Evolutionary conservation across 2,113 vertebrate genomes (phyloP).

Genomic region (Stomatorhinus ivindoensis): DNA sequence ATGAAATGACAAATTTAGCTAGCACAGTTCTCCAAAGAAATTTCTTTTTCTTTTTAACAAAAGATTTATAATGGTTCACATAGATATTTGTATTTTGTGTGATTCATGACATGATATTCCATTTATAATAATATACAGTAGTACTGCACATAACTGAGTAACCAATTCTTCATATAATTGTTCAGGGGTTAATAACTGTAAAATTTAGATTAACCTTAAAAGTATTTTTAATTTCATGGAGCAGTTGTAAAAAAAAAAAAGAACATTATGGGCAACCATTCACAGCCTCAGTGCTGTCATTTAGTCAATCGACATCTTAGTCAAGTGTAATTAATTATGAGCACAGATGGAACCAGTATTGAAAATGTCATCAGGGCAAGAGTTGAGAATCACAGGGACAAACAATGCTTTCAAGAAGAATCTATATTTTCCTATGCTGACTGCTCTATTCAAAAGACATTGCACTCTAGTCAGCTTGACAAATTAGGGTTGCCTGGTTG

Average conservation of each 20-base stretch:
- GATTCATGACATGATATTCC: neutral
- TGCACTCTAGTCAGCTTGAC: neutral
- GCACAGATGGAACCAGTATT: neutral
- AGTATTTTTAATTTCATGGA: neutral
- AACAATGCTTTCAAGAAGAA: neutral
- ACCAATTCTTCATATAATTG: neutral
- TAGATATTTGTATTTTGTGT: neutral
- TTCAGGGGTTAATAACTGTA: neutral
- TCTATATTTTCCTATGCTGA: conserved; percentile 1
- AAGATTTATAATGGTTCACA: neutral
- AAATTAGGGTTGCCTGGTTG: neutral
- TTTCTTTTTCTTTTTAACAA: neutral
- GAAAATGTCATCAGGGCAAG: neutral
- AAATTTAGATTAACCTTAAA: neutral
- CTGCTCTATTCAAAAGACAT: neutral
- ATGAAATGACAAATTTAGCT: neutral
- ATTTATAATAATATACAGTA: neutral
- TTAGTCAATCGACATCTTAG: neutral
- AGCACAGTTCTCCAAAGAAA: neutral
- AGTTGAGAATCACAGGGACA: neutral
- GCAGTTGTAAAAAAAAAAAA: neutral
- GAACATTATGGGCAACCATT: neutral
- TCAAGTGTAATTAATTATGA: neutral
- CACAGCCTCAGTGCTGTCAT: neutral
- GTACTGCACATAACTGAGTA: neutral